Evolutionary conservation across 2,888 invertebrate species (phyloP).

Genomic region (Drosophila pseudotakahashii): DNA sequence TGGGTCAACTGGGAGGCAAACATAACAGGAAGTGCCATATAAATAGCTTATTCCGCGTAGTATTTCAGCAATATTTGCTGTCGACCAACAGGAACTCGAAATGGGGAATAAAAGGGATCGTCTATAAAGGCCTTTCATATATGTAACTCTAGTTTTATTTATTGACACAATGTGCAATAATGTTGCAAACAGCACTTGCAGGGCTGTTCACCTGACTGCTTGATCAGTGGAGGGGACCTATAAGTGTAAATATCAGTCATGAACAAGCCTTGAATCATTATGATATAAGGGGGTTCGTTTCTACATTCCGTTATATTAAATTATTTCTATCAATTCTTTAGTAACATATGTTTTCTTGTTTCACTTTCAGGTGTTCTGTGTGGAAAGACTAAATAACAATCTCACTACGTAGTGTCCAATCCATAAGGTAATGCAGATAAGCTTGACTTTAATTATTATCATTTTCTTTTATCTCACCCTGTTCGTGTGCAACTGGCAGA

Average conservation of each 20-base stretch:
- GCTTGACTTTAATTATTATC: background rate
- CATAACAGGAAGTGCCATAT: slow-evolving; percentile 60
- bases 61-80: slow-evolving; percentile 13
- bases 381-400: slow-evolving; percentile 1
- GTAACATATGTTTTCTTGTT: background rate
- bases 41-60: slow-evolving; percentile 37
- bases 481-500: background rate
- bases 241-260: slow-evolving; percentile 7
- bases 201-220: slow-evolving; percentile 10
- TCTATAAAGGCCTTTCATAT: background rate
- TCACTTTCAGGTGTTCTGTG: slow-evolving; percentile 8
- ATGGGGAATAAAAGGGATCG: slow-evolving; percentile 18
- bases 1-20: slow-evolving; percentile 15
- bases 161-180: slow-evolving; percentile 8
- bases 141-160: background rate
- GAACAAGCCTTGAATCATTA: background rate
- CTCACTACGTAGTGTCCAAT: background rate
- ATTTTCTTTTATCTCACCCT: background rate
- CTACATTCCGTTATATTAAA: background rate
- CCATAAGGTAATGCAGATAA: slow-evolving; percentile 3
- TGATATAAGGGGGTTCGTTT: background rate
- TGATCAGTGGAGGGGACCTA: background rate
- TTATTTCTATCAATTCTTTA: background rate
- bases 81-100: slow-evolving; percentile 2
- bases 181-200: slow-evolving; percentile 25